These are phyloP conservation scores for Metaphire vulgaris DNA, from an alignment of 1,140 invertebrate species.

Conservation along the genomic window DNA sequence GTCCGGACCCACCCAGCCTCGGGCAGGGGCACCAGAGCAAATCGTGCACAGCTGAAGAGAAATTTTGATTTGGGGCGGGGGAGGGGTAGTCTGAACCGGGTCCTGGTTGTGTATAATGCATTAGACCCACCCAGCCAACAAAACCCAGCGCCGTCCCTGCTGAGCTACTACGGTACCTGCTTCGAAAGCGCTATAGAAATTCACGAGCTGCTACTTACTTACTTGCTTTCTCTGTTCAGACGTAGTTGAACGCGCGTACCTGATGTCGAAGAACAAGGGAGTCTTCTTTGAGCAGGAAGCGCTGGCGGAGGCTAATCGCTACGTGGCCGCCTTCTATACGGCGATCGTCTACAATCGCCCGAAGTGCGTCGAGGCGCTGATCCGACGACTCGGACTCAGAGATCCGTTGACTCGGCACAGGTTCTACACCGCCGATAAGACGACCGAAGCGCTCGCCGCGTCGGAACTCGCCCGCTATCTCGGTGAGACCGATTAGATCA, in stretches of 20 bases:
- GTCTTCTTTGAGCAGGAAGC: conserved; percentile 24
- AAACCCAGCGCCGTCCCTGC: no score
- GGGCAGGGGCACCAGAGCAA: no score
- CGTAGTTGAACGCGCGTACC: conserved; percentile 23
- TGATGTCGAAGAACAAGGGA: conserved; percentile 30
- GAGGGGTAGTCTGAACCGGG: no score
- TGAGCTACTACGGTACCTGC: no score
- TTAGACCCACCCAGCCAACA: no score
- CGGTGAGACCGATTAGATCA: background rate
- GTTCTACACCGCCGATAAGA: conserved; percentile 6
- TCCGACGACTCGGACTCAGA: conserved; percentile 9
- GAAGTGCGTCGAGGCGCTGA: conserved; percentile 16
- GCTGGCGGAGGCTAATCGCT: conserved; percentile 26
- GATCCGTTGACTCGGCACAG: conserved; percentile 4
- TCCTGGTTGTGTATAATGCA: no score
- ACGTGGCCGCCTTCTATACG: conserved; percentile 24
- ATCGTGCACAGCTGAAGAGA: no score
- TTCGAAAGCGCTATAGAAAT: no score
- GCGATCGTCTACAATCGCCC: conserved; percentile 25
- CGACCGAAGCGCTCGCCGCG: conserved; percentile 7
- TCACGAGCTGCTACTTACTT: no score
- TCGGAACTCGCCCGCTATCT: conserved; percentile 16
- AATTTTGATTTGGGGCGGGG: no score
- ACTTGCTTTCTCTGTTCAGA: no score
- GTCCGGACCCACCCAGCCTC: no score